phyloP scores from a whole-genome alignment of 1,140 invertebrate species.

The Penaeus chinensis region DNA sequence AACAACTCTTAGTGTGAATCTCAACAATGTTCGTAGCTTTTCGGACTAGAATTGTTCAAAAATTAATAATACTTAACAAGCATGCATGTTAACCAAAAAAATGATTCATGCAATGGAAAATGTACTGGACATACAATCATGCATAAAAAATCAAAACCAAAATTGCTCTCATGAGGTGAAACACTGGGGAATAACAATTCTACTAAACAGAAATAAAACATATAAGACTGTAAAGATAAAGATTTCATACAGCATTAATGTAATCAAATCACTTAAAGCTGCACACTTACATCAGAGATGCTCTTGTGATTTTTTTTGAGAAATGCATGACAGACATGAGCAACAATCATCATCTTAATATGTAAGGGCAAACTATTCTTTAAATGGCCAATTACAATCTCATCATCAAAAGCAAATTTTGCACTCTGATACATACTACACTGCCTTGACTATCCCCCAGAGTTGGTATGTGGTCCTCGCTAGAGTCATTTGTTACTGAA shows the following conservation, averaged over 20 bases:
- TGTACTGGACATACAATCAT: constrained; percentile 34
- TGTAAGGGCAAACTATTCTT: too few species aligned
- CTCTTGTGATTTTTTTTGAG: not conserved
- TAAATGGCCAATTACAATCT: too few species aligned
- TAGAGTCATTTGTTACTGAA: constrained; percentile 19
- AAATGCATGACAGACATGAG: constrained; percentile 8
- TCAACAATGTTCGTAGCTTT: constrained; percentile 5
- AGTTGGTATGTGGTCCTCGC: constrained; percentile 17
- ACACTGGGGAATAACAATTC: not conserved
- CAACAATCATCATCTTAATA: too few species aligned
- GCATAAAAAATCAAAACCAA: constrained; percentile 32
- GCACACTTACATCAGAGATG: constrained; percentile 21
- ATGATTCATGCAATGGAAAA: constrained; percentile 42
- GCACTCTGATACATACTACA: constrained; percentile 32
- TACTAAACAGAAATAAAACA: constrained; percentile 21
- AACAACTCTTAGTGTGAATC: constrained; percentile 57
- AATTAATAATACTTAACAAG: constrained; percentile 11
- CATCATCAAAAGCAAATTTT: not conserved
- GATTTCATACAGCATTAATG: constrained; percentile 8
- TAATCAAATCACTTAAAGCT: constrained; percentile 18
- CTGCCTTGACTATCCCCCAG: constrained; percentile 18
- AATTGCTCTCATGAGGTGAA: not conserved
- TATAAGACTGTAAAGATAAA: not conserved
- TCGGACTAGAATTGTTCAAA: constrained; percentile 2
- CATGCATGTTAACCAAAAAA: constrained; percentile 29